These are phyloP conservation scores for Nymphalis polychloros DNA, from an alignment of 2,888 invertebrate species.

Conservation along the genomic window DNA sequence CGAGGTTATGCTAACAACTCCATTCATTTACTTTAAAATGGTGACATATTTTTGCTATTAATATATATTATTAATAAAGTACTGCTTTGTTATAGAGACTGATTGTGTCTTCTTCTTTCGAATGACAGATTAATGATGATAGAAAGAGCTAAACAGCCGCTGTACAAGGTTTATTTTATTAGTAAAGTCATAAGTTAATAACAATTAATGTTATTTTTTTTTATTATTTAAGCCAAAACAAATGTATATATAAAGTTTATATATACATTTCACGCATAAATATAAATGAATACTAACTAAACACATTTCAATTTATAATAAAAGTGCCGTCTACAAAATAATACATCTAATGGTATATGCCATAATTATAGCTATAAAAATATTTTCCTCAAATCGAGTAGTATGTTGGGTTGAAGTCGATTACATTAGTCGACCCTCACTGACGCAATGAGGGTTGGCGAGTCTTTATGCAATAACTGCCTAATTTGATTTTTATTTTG, in stretches of 20 bases:
- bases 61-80: background rate
- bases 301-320: too few relatives aligned
- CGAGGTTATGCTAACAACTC: background rate
- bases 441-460: constrained; percentile 51
- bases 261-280: too few relatives aligned
- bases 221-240: too few relatives aligned
- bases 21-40: background rate
- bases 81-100: background rate
- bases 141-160: too few relatives aligned
- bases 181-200: too few relatives aligned
- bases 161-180: too few relatives aligned
- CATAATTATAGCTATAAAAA: constrained; percentile 1
- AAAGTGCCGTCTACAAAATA: background rate
- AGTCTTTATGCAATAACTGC: constrained; percentile 49
- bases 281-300: too few relatives aligned
- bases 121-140: too few relatives aligned
- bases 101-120: too few relatives aligned
- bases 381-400: background rate
- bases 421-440: constrained; percentile 31
- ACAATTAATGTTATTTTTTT: too few relatives aligned
- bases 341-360: background rate
- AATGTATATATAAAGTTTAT: too few relatives aligned
- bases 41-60: too few relatives aligned
- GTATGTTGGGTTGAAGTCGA: constrained; percentile 12
- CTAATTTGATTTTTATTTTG: constrained; percentile 62